Conservation (phyloP, 2,797 vertebrate species). For the Antrozous pallidus region DNA sequence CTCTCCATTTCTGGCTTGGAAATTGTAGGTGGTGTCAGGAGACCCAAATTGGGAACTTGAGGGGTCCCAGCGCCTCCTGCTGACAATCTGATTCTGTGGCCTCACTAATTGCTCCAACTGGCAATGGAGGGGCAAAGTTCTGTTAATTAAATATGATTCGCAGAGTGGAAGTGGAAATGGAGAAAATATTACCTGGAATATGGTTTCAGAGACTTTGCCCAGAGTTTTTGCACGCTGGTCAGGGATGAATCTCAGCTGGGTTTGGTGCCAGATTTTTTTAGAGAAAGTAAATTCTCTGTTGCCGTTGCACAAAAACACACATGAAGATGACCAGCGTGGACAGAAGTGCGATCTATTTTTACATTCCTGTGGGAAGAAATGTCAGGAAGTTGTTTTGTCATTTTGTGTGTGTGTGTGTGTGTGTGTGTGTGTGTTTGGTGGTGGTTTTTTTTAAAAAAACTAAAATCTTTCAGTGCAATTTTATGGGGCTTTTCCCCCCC, state of each 20-base stretch:
- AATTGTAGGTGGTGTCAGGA: not conserved
- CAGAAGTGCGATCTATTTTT: conserved; percentile 48
- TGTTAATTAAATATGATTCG: not conserved
- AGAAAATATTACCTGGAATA: not conserved
- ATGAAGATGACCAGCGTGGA: not conserved
- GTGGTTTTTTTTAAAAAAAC: not conserved
- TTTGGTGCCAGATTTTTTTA: not conserved
- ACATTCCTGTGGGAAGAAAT: conserved; percentile 39
- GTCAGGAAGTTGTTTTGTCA: not conserved
- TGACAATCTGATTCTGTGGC: rapidly evolving
- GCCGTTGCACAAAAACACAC: not conserved
- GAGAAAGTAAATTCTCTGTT: not conserved
- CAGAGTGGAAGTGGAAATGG: not conserved
- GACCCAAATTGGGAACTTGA: not conserved
- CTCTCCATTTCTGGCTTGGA: not conserved
- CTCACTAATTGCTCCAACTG: not conserved
- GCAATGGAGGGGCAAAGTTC: not conserved
- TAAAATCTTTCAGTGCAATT: not conserved
- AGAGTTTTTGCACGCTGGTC: not conserved
- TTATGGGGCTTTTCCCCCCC: not conserved
- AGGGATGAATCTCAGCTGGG: not conserved
- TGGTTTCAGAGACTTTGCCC: not conserved
- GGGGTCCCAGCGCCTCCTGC: not conserved
- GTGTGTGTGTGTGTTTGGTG: no score
- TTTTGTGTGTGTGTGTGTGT: no score